These are phyloP conservation scores for Sceloporus tristichus DNA, from an alignment of 2,113 vertebrate genomes.

Conservation along the genomic window DNA sequence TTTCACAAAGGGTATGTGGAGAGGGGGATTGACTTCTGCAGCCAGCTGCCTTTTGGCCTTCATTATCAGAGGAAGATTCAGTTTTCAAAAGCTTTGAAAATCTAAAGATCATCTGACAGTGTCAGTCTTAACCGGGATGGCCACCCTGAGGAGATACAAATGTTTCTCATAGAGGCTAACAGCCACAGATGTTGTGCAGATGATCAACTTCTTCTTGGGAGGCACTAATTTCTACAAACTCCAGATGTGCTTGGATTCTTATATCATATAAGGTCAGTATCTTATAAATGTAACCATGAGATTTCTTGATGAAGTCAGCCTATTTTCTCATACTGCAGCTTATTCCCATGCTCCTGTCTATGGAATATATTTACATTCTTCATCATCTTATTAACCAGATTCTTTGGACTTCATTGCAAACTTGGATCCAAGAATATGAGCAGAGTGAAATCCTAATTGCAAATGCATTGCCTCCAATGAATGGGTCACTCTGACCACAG, in stretches of 20 bases:
- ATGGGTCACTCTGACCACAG: background rate
- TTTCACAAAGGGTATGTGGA: background rate
- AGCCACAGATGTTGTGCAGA: conserved; percentile 27
- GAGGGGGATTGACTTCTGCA: background rate
- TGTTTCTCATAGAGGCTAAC: conserved; percentile 2
- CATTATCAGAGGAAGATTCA: background rate
- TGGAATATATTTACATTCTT: conserved; percentile 22
- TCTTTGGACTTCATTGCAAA: conserved; percentile 37
- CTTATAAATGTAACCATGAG: background rate
- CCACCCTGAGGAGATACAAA: conserved; percentile 21
- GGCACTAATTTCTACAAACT: conserved; percentile 10
- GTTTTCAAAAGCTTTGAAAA: no score
- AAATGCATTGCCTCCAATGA: background rate
- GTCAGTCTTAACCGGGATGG: background rate
- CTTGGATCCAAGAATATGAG: conserved; percentile 27
- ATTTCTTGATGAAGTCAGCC: conserved; percentile 1
- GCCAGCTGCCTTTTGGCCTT: background rate
- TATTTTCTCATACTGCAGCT: background rate
- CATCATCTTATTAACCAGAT: conserved; percentile 24
- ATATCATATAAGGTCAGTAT: conserved; percentile 22
- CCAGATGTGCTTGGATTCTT: conserved; percentile 17
- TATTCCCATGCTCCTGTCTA: rapidly evolving
- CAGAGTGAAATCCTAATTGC: conserved; percentile 2
- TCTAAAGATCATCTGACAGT: background rate
- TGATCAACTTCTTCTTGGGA: conserved; percentile 37